These are phyloP conservation scores for Apoda limacodes DNA, from an alignment of 2,888 invertebrate species.

Conservation along the genomic window DNA sequence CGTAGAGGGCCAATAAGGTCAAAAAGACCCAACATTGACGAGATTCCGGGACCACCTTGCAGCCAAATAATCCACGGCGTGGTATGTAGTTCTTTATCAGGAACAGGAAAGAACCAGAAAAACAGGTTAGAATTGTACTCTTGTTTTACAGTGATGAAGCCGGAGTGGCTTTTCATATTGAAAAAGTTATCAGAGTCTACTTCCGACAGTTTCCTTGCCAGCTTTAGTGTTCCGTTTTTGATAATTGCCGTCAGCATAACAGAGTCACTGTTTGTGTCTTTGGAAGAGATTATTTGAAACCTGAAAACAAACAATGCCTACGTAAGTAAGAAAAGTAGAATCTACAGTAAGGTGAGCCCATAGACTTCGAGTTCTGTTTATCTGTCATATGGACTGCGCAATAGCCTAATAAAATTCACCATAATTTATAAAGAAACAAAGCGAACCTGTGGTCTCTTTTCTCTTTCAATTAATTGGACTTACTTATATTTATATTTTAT, in stretches of 20 bases:
- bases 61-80: slow-evolving; percentile 83
- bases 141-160: slow-evolving; percentile 75
- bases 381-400: too few species aligned
- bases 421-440: too few species aligned
- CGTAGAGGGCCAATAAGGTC: slow-evolving; percentile 33
- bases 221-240: slow-evolving; percentile 18
- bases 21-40: slow-evolving; percentile 53
- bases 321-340: too few species aligned
- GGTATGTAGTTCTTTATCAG: slow-evolving; percentile 24
- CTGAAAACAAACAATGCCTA: too few species aligned
- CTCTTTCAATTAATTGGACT: not conserved
- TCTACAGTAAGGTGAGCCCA: too few species aligned
- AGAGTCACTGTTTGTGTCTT: slow-evolving; percentile 8
- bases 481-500: too few species aligned
- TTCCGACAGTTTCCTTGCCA: slow-evolving; percentile 24
- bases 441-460: too few species aligned
- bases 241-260: slow-evolving; percentile 21
- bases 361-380: too few species aligned
- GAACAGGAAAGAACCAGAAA: slow-evolving; percentile 83
- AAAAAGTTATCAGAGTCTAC: slow-evolving; percentile 25
- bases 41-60: slow-evolving; percentile 84
- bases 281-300: too few species aligned
- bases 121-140: slow-evolving; percentile 77
- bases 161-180: slow-evolving; percentile 44
- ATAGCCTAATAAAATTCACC: too few species aligned